Evolutionary conservation across 2,797 vertebrate genomes (phyloP), one percentile per base, ranked within the genome.

Genomic region (Sarcoramphus papa): DNA sequence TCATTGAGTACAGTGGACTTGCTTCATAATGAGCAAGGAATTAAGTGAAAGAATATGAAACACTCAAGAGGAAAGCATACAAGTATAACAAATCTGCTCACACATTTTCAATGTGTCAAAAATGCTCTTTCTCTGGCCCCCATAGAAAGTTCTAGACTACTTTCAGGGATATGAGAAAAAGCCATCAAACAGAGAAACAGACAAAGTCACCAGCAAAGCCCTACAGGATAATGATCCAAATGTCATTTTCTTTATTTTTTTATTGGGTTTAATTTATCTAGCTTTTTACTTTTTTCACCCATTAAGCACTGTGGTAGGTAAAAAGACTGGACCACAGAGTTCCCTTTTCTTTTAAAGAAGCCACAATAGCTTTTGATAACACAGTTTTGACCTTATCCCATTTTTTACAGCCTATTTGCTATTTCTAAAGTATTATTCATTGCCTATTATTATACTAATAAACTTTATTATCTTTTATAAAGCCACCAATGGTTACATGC

Each of bases 401-500:
- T 77, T 92, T 91, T 95, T 96, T 90, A 94, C 41, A 60, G 48
- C 82, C 79, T 93, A 70, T 95, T 94, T 95, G 63, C 92, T 95
- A 76, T 88, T 94, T 95, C 86, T 88, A 51, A 79, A 76, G 51
- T 73, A 96, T 94, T 93, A 95, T 96, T 97, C 92, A 93, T 91
- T 78, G 73, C 57, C 56, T 17, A 57, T 97, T 97, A 97, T 97
- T 97, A 95, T 30, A 47, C 91, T 97, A 97, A 98, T 97, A 97
- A 97, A 95, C 85, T 98, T 97, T 97, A 97, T 96, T 96, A 94
- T 96, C 88, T 96, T 87, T 96, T 97, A 95, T 95, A 82, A 97
- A 95, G 93, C 88, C 27, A 43, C 48, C 25, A 63, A 62, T 90
- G 40, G 60, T 96, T 97, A 96, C 84, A 97, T 90, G 97, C 95